These are phyloP conservation scores for Hylyphantes graminicola DNA, from an alignment of 1,140 invertebrate genomes.

Conservation along the genomic window DNA sequence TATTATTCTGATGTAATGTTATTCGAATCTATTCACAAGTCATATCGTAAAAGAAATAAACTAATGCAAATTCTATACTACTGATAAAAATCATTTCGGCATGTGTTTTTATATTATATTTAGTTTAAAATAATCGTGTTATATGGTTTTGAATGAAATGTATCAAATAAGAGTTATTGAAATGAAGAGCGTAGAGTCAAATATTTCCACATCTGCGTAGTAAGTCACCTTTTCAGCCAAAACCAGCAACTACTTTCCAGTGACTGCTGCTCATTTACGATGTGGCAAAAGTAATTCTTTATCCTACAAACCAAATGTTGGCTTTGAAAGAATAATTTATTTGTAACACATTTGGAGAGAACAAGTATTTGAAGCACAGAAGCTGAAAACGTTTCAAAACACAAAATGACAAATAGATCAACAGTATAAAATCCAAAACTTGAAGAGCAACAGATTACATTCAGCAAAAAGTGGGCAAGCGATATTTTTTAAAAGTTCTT, in stretches of 20 bases:
- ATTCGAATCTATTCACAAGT: no score
- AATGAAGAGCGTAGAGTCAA: no score
- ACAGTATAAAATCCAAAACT: conserved; percentile 48
- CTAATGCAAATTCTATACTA: no score
- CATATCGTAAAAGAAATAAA: no score
- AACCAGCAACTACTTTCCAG: background rate
- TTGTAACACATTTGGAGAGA: conserved; percentile 49
- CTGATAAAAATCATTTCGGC: no score
- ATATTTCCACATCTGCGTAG: no score
- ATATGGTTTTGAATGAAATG: no score
- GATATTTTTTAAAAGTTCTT: background rate
- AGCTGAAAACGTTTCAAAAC: conserved; percentile 24
- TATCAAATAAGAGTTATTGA: no score
- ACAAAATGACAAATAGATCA: conserved; percentile 17
- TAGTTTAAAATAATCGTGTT: no score
- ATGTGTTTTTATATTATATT: no score
- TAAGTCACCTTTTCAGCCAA: background rate
- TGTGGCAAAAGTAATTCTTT: background rate
- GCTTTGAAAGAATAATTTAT: conserved; percentile 60
- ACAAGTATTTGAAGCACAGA: conserved; percentile 55
- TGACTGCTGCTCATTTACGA: background rate
- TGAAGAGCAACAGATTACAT: conserved; percentile 17
- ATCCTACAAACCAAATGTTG: background rate
- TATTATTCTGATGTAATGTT: no score
- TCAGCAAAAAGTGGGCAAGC: conserved; percentile 11